Base-by-base conservation (phyloP, 1,140 invertebrate species). In the Lamellibrachia luymesi region DNA sequence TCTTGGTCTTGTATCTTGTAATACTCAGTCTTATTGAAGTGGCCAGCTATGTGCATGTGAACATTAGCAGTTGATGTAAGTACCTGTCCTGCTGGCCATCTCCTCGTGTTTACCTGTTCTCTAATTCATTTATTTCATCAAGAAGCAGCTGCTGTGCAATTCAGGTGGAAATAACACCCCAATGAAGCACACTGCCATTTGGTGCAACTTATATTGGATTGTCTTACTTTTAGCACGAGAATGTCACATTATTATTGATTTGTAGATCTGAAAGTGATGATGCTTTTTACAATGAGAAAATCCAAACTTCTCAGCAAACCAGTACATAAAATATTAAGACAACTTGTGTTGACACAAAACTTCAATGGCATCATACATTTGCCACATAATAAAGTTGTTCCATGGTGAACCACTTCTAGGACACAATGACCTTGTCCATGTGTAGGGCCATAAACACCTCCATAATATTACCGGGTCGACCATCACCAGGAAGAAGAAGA, bases 201-300 rank as follows among this genome's bases (percentile, higher is more conserved):
- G 64, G 64, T 80, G 64, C 64, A 80, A 80, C 64, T 80, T 80
- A 80, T 80, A 80, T 80, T 80, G 64, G 64, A 80, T 80, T 80
- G 64, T 80, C 38, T 38, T 38, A 38, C 38, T 38, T 80, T 80
- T 80, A 80, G 64, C 25, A 22, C 25, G 64, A 80, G 13, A 6
- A 56, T 56, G 52, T 56, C 52, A 17, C 52, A 56, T 56, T 22
- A 80, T 80, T 80, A 22, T 22, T 80, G 64, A 10, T 22, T 22
- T 80, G 64, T 80, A 8, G 13, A 80, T 22, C 64, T 80, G 13
- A 17, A 8, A 80, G 64, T 80, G 64, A 22, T 22, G 64, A 4
- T 80, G 64, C 1, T 17, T 80, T 80, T 80, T 80, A 80, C 64
- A 8, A 80, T 17, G 64, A 10, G 13, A 22, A 80, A 4, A 80